These are phyloP conservation scores for Drosophila rufa DNA, from an alignment of 1,140 invertebrate genomes.

Conservation along the genomic window DNA sequence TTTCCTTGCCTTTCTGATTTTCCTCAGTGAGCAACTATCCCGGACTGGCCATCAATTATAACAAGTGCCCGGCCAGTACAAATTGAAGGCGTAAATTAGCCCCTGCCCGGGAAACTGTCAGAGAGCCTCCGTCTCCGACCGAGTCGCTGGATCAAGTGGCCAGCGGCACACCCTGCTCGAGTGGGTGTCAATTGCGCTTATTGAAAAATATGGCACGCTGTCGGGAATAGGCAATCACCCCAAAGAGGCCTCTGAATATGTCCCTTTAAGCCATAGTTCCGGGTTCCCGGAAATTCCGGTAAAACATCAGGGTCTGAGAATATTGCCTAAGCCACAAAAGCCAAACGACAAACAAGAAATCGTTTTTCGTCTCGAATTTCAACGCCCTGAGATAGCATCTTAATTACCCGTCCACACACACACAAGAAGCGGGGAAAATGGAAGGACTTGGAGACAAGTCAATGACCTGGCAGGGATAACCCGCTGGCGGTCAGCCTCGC, in stretches of 20 bases:
- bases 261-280: slow-evolving; percentile 27
- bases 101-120: slow-evolving; percentile 21
- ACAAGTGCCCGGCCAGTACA: slow-evolving; percentile 63
- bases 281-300: slow-evolving; percentile 14
- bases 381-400: slow-evolving; percentile 68
- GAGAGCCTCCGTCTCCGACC: slow-evolving; percentile 1
- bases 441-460: slow-evolving; percentile 46
- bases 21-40: slow-evolving; percentile 15
- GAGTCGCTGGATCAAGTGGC: slow-evolving; percentile 18
- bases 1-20: not conserved
- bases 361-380: slow-evolving; percentile 64
- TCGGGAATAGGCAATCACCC: slow-evolving; percentile 25
- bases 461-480: slow-evolving; percentile 51
- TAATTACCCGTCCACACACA: slow-evolving; percentile 65
- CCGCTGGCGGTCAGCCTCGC: slow-evolving; percentile 40
- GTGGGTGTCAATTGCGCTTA: slow-evolving; percentile 67
- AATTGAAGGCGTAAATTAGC: slow-evolving; percentile 76
- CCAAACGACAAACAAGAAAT: slow-evolving; percentile 35
- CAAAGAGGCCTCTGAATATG: slow-evolving; percentile 3
- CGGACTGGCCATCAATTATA: slow-evolving; percentile 70
- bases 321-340: slow-evolving; percentile 33
- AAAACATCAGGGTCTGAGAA: slow-evolving; percentile 14
- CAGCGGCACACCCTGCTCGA: slow-evolving; percentile 10
- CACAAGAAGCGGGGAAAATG: not conserved
- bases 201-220: slow-evolving; percentile 65